phyloP scores from a whole-genome alignment of 2,797 vertebrate species.

The Xenops minutus region DNA sequence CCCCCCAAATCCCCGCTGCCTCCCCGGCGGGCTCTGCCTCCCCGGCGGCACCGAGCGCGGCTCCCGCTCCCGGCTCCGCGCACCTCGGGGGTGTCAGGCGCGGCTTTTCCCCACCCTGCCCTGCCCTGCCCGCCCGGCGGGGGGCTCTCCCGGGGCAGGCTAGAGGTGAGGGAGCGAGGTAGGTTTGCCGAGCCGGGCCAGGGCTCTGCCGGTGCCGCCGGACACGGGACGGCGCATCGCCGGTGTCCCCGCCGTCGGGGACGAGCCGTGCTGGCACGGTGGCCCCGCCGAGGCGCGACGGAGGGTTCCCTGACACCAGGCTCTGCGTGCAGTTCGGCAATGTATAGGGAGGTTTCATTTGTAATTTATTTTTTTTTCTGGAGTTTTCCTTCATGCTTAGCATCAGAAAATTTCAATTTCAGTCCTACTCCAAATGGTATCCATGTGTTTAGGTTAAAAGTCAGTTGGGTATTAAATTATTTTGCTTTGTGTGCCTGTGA shows the following conservation, averaged over 20 bases:
- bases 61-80: not conserved
- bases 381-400: not conserved
- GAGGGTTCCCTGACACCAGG: not conserved
- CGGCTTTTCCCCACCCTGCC: not conserved
- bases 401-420: not conserved
- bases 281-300: no score
- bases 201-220: not conserved
- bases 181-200: not conserved
- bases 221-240: not conserved
- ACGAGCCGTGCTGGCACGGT: not conserved
- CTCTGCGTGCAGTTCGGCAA: not conserved
- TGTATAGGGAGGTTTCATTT: not conserved
- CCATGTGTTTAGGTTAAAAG: constrained; percentile 30
- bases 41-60: not conserved
- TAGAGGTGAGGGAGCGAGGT: not conserved
- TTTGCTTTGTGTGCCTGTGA: not conserved
- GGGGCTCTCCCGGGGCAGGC: not conserved
- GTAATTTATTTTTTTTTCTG: not conserved
- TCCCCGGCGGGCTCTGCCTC: no score
- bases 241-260: not conserved
- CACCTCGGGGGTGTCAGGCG: not conserved
- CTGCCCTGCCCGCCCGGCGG: not conserved
- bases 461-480: not conserved
- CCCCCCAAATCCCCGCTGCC: not conserved
- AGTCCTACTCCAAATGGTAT: not conserved